Percentiles rank a stretch among this genome's conserved stretches.
These are phyloP conservation scores for Pachypsylla venusta DNA, from an alignment of 1,140 invertebrate genomes.

Conservation along the genomic window DNA sequence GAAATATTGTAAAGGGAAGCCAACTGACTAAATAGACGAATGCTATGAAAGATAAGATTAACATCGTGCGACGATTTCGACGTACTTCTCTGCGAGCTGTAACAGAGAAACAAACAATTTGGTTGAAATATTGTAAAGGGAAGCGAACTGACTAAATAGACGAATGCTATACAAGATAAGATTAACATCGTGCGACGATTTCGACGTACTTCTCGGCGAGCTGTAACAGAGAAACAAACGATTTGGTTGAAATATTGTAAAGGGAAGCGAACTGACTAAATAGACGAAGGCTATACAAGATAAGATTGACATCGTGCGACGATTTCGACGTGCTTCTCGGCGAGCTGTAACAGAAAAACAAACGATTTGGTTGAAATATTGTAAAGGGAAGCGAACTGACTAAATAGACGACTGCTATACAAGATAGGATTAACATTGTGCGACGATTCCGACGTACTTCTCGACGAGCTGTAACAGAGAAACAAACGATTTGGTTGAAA, in stretches of 20 bases:
- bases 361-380: too few relatives aligned
- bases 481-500: too few relatives aligned
- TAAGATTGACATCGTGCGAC: slow-evolving; percentile 33
- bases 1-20: slow-evolving; percentile 40
- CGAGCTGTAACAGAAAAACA: slow-evolving; percentile 24
- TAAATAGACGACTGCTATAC: slow-evolving; percentile 33
- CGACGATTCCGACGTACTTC: slow-evolving; percentile 34
- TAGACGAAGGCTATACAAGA: slow-evolving; percentile 33
- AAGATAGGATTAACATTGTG: slow-evolving; percentile 31
- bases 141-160: slow-evolving; percentile 36
- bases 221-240: slow-evolving; percentile 20
- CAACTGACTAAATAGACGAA: slow-evolving; percentile 34
- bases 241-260: slow-evolving; percentile 39
- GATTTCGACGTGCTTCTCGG: slow-evolving; percentile 34
- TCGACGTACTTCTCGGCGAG: slow-evolving; percentile 31
- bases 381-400: slow-evolving; percentile 39
- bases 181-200: slow-evolving; percentile 35
- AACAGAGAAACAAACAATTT: too few relatives aligned
- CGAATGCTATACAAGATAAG: slow-evolving; percentile 29
- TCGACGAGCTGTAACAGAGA: slow-evolving; percentile 22
- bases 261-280: slow-evolving; percentile 37
- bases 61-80: slow-evolving; percentile 36
- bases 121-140: slow-evolving; percentile 39
- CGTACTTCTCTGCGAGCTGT: slow-evolving; percentile 30
- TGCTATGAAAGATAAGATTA: slow-evolving; percentile 29